Evolutionary conservation across 2,888 invertebrate species (phyloP).

Genomic region (Hydroisotoma schaefferi): DNA sequence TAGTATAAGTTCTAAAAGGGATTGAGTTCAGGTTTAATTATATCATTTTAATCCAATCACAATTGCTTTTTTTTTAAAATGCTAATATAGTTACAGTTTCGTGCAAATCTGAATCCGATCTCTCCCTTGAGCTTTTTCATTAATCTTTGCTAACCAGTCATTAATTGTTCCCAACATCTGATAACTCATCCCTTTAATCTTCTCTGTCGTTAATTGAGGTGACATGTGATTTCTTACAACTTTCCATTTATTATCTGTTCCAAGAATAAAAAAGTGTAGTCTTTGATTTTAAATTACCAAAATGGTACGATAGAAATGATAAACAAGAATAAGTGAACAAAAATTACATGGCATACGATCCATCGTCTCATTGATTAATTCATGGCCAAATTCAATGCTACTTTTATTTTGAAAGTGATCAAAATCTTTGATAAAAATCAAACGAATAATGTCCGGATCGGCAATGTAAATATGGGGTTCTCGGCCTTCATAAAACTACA

Average conservation of each 20-base stretch:
- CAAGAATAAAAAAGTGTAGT: no score
- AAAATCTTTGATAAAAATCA: constrained; percentile 37
- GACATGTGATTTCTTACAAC: constrained; percentile 26
- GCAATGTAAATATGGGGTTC: constrained; percentile 27
- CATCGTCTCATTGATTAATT: constrained; percentile 35
- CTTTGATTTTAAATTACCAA: no score
- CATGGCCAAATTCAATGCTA: constrained; percentile 26
- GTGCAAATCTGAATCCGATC: no score
- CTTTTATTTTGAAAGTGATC: constrained; percentile 37
- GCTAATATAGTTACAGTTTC: no score
- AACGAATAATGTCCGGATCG: constrained; percentile 27
- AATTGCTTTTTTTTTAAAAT: no score
- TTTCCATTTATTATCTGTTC: constrained; percentile 39
- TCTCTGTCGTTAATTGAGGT: constrained; percentile 35
- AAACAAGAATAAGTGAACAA: no score
- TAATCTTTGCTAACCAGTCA: constrained; percentile 9
- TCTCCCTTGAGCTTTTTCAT: no score
- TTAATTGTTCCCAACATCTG: constrained; percentile 30
- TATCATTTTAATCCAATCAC: no score
- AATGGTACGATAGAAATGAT: no score
- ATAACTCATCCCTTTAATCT: constrained; percentile 32
- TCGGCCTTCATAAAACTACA: constrained; percentile 37
- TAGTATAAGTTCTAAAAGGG: constrained; percentile 22
- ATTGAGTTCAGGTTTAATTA: no score
- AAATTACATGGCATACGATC: constrained; percentile 31